phyloP scores from a whole-genome alignment of 2,797 vertebrate species.

The Sciurus carolinensis region DNA sequence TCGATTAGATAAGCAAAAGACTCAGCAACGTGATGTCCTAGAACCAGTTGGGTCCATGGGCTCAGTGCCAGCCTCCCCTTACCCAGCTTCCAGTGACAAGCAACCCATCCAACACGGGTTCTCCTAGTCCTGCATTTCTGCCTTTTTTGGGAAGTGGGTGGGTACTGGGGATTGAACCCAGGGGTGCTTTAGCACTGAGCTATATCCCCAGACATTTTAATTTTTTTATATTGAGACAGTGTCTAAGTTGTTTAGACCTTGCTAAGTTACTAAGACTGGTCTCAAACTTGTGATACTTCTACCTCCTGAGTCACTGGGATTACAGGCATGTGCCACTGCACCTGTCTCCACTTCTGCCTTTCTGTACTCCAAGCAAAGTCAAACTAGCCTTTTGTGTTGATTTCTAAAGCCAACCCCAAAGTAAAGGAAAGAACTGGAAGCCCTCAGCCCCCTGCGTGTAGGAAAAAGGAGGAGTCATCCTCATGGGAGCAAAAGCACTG shows the following conservation, averaged over 20 bases:
- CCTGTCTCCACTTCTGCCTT: not conserved
- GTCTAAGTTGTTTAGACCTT: too few relatives aligned
- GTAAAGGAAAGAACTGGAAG: not conserved
- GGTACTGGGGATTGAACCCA: too few relatives aligned
- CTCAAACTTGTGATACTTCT: too few relatives aligned
- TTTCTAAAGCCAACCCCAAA: not conserved
- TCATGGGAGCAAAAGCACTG: not conserved
- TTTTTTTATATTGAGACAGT: too few relatives aligned
- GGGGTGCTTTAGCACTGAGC: too few relatives aligned
- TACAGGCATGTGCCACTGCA: too few relatives aligned
- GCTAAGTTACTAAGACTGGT: too few relatives aligned
- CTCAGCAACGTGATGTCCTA: constrained; percentile 68
- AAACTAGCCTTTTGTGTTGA: constrained; percentile 11
- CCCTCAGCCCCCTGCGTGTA: not conserved
- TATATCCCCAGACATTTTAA: too few relatives aligned
- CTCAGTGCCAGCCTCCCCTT: not conserved
- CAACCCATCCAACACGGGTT: not conserved
- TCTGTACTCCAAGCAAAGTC: not conserved
- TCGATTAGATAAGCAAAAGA: constrained; percentile 77
- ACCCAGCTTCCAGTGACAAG: not conserved
- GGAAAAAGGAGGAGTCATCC: not conserved
- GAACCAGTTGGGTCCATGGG: constrained; percentile 36
- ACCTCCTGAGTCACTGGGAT: too few relatives aligned
- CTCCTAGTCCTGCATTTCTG: not conserved
- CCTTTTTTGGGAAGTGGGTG: too few relatives aligned